These are phyloP conservation scores for Ochropacha duplaris DNA, from an alignment of 2,888 invertebrate species.

Conservation along the genomic window DNA sequence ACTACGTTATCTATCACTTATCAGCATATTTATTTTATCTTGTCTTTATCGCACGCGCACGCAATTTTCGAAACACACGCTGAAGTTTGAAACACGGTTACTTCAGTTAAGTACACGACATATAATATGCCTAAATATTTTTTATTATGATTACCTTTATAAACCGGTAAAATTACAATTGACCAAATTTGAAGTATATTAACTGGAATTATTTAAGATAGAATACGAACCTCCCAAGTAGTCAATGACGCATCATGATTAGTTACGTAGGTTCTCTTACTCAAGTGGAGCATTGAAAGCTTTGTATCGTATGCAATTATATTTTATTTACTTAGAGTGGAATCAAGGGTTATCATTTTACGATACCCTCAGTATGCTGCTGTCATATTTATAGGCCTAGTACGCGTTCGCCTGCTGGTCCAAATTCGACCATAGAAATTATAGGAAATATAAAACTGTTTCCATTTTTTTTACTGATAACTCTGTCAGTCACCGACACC, in stretches of 20 bases:
- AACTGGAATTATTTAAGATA: too few relatives aligned
- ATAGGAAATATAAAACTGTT: too few relatives aligned
- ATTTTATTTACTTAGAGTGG: neutral
- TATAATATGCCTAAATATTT: too few relatives aligned
- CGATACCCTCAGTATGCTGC: neutral
- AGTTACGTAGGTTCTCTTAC: too few relatives aligned
- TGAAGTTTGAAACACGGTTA: conserved; percentile 41
- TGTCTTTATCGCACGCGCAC: conserved; percentile 20
- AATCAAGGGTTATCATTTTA: neutral
- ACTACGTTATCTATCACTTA: conserved; percentile 15
- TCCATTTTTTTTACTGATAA: too few relatives aligned
- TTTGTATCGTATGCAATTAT: neutral
- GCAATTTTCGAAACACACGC: conserved; percentile 25
- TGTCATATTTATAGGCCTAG: too few relatives aligned
- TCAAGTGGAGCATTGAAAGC: neutral
- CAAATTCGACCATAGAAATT: too few relatives aligned
- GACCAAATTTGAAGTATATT: too few relatives aligned
- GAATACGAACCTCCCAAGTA: neutral
- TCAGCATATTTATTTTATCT: conserved; percentile 27
- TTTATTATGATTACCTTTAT: too few relatives aligned
- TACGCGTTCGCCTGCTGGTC: too few relatives aligned
- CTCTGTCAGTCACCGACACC: too few relatives aligned
- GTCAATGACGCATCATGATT: neutral
- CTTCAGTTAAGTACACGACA: conserved; percentile 12
- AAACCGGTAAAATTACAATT: too few relatives aligned